Evolutionary conservation across 2,797 vertebrate species (phyloP), one percentile per base, ranked within the genome.

Genomic region (Halcyon chelicuti): DNA sequence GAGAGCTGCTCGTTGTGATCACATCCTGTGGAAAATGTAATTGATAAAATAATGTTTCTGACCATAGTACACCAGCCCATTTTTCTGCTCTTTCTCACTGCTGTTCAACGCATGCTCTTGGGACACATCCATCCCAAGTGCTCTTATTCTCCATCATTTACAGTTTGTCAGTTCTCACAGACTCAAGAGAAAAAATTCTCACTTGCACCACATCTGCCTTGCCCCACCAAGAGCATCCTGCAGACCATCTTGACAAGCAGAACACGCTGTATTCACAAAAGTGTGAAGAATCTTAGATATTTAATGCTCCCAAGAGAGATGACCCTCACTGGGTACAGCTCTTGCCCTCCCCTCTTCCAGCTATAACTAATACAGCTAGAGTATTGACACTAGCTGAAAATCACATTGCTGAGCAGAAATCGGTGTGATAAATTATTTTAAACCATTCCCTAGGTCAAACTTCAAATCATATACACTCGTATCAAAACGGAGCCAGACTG

Each of bases 181-280:
- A 31, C 49, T 28, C 29, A n/a, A 28, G 14, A 29, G 49, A n/a
- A 63, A 37, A 37, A 73, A 47, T 18, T 46, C 55, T 21, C 25
- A 15, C 42, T 79, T n/a, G 67, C 11, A 12, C 28, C 8, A 5
- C 14, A 29, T 31, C 39, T 60, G 77, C 46, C 39, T 7, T 10
- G 40, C 12, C 47, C 10, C 25, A 15, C 37, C 1, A 2, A 25
- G 35, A 9, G 26, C 14, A 1, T 9, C 33, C n/a, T 1, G 2
- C 51, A 67, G 47, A 15, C 9, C 47, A 58, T 29, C 39, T 10
- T 17, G 37, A 8, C 11, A 33, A 22, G 29, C 46, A 49, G 21
- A 61, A 60, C 26, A 65, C 0, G 1, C 23, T 13, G 46, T 9
- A 8, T 5, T 31, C 47, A 37, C 28, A 12, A 2, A 25, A 60